Conservation (phyloP, 64 coral and sea anemone species). For the Montipora sp. region DNA sequence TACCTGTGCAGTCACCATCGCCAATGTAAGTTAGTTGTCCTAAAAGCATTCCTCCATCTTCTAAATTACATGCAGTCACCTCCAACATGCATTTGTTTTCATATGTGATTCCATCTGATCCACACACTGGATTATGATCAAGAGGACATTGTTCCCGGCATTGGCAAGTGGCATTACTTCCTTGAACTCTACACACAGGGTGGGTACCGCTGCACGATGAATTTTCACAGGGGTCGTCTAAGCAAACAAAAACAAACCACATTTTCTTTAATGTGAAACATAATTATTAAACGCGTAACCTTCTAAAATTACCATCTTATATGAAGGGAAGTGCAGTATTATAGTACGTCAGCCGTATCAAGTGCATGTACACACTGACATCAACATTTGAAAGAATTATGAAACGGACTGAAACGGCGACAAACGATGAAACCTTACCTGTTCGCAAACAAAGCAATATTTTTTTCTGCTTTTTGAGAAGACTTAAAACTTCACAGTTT, state of each 20-base stretch:
- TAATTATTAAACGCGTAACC: too few relatives aligned
- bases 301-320: too few relatives aligned
- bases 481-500: too few relatives aligned
- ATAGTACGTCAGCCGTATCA: too few relatives aligned
- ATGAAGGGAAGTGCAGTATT: too few relatives aligned
- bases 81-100: conserved; percentile 29
- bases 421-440: too few relatives aligned
- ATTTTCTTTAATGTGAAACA: neutral
- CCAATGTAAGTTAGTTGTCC: conserved; percentile 28
- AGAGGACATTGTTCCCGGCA: conserved; percentile 34
- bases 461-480: too few relatives aligned
- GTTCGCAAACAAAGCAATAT: too few relatives aligned
- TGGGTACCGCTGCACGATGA: conserved; percentile 40
- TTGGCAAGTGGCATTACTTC: conserved; percentile 42
- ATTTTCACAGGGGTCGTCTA: conserved; percentile 37
- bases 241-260: neutral
- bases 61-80: conserved; percentile 6
- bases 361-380: too few relatives aligned
- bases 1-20: conserved; percentile 45
- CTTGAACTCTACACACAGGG: conserved; percentile 10
- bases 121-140: conserved; percentile 52
- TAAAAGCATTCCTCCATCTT: neutral
- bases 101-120: conserved; percentile 60
- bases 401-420: too few relatives aligned
- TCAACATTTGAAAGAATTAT: too few relatives aligned